These are phyloP conservation scores for Hoplias malabaricus DNA, from an alignment of 2,113 vertebrate genomes.

Conservation along the genomic window DNA sequence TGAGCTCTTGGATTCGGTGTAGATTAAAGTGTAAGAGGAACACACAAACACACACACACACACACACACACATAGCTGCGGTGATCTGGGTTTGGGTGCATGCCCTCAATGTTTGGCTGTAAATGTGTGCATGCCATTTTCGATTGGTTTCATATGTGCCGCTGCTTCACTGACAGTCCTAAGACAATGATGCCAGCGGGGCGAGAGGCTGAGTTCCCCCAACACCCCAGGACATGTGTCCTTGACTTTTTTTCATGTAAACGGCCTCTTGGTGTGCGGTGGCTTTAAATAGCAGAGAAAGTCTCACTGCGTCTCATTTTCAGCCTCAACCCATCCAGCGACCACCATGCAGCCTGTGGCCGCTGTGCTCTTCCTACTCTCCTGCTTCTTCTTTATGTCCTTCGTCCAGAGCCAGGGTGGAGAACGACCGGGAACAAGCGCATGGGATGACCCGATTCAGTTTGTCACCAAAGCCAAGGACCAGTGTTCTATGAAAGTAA, in stretches of 20 bases:
- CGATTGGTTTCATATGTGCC: conserved; percentile 54
- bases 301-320: conserved; percentile 3
- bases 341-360: conserved; percentile 72
- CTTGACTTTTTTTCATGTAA: conserved; percentile 34
- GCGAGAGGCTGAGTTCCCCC: conserved; percentile 15
- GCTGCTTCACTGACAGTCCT: conserved; percentile 37
- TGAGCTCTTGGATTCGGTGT: background rate
- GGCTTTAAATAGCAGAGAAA: conserved; percentile 72
- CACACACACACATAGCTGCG: too few relatives aligned
- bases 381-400: conserved; percentile 56
- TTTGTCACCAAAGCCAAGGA: conserved; percentile 77
- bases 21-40: background rate
- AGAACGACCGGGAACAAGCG: conserved; percentile 58
- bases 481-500: conserved; percentile 70
- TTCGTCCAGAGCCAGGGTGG: conserved; percentile 57
- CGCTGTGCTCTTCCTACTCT: conserved; percentile 64
- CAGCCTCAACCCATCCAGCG: conserved; percentile 40
- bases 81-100: conserved; percentile 8
- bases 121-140: background rate
- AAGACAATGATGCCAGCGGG: conserved; percentile 55
- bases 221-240: conserved; percentile 30
- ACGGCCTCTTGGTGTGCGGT: conserved; percentile 62
- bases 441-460: conserved; percentile 69
- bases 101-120: background rate
- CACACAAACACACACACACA: background rate